These are phyloP conservation scores for Henricia sp. DNA, from an alignment of 53 echinoderm and acorn worm genomes.

Conservation along the genomic window DNA sequence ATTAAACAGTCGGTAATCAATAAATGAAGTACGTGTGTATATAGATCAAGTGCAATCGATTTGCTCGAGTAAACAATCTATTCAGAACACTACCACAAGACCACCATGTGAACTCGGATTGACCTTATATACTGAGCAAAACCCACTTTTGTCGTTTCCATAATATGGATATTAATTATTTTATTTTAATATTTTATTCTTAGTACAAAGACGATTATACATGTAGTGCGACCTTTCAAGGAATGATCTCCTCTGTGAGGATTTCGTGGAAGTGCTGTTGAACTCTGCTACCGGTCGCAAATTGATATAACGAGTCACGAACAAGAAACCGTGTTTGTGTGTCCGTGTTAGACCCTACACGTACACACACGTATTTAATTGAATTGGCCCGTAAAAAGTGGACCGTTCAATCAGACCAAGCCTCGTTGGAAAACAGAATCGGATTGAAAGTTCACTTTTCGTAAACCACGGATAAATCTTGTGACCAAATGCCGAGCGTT, in stretches of 20 bases:
- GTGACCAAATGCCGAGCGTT: background rate
- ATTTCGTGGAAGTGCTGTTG: slow-evolving; percentile 4
- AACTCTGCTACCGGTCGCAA: background rate
- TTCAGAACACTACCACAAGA: too few species aligned
- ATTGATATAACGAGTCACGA: background rate
- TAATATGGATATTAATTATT: too few species aligned
- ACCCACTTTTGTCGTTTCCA: too few species aligned
- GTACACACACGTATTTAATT: background rate
- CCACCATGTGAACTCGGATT: too few species aligned
- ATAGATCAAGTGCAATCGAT: too few species aligned
- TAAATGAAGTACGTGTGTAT: too few species aligned
- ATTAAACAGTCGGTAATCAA: too few species aligned
- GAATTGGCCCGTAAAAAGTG: background rate
- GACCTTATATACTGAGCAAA: too few species aligned
- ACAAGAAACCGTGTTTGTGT: background rate
- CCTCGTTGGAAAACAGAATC: background rate
- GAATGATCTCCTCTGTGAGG: background rate
- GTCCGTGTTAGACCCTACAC: background rate
- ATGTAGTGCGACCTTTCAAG: too few species aligned
- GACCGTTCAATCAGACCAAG: background rate
- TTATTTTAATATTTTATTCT: too few species aligned
- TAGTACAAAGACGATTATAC: too few species aligned
- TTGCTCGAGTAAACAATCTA: too few species aligned
- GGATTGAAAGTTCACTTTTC: slow-evolving; percentile 30
- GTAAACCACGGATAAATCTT: background rate